phyloP scores from a whole-genome alignment of 1,140 invertebrate species.

The Dreissena rostriformis region DNA sequence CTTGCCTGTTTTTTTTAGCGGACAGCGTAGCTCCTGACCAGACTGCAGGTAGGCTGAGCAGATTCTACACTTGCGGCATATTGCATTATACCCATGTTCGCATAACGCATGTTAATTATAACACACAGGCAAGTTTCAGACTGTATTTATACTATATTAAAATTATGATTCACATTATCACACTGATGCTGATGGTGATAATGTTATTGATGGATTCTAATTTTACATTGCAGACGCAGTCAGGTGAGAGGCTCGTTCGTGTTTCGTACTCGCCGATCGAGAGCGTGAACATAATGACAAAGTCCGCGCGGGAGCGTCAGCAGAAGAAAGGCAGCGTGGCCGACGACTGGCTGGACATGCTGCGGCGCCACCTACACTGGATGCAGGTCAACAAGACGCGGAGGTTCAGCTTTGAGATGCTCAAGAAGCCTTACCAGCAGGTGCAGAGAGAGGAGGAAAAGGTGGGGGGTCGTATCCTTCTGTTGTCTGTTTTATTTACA shows the following conservation, averaged over 20 bases:
- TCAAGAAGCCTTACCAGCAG: constrained; percentile 59
- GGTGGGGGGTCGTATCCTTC: neutral
- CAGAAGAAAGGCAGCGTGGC: constrained; percentile 51
- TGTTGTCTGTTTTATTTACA: too few relatives aligned
- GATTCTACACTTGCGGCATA: too few relatives aligned
- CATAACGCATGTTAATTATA: too few relatives aligned
- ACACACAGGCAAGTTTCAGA: too few relatives aligned
- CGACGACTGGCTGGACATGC: constrained; percentile 74
- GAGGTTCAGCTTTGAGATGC: constrained; percentile 64
- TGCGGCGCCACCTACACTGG: constrained; percentile 65
- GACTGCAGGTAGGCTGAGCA: too few relatives aligned
- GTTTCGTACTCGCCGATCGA: constrained; percentile 69
- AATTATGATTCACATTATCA: too few relatives aligned
- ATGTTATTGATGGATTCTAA: too few relatives aligned
- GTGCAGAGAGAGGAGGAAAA: constrained; percentile 52
- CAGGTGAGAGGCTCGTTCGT: constrained; percentile 67
- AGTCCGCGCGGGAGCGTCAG: constrained; percentile 64
- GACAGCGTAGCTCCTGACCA: too few relatives aligned
- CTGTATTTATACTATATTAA: too few relatives aligned
- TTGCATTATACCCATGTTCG: too few relatives aligned
- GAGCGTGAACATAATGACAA: constrained; percentile 71
- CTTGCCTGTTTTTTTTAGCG: too few relatives aligned
- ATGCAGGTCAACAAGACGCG: constrained; percentile 61
- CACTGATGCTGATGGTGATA: too few relatives aligned
- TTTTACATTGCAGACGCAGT: constrained; percentile 22